phyloP scores from a whole-genome alignment of 2,888 invertebrate genomes.

The Amblyteles armatorius region DNA sequence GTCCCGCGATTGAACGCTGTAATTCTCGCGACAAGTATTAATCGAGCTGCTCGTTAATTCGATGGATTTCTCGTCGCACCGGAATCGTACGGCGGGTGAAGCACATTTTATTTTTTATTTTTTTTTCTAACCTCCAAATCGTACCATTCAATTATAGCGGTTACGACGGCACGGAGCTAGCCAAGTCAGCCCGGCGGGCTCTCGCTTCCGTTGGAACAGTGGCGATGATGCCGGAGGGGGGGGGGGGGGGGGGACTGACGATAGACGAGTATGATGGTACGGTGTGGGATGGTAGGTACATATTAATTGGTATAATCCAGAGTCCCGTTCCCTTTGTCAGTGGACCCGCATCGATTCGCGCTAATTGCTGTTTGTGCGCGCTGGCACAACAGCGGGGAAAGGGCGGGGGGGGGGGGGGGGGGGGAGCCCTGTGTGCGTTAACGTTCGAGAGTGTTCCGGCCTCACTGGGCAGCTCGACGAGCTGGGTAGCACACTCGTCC shows the following conservation, averaged over 20 bases:
- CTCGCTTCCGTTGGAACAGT: conserved; percentile 1
- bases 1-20: conserved; percentile 7
- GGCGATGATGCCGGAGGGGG: background rate
- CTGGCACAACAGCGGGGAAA: background rate
- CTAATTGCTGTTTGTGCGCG: conserved; percentile 64
- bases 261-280: conserved; percentile 54
- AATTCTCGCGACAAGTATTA: conserved; percentile 37
- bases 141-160: background rate
- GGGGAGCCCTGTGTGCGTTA: no score
- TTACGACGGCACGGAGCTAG: background rate
- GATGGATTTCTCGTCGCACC: conserved; percentile 17
- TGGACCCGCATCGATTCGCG: conserved; percentile 66
- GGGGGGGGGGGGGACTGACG: background rate
- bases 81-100: background rate
- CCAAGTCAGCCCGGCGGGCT: background rate
- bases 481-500: background rate
- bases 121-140: background rate
- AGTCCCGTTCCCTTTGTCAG: conserved; percentile 64
- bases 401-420: no score
- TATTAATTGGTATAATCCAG: conserved; percentile 66
- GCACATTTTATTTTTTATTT: background rate
- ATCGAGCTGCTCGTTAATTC: conserved; percentile 38
- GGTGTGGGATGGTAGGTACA: conserved; percentile 51
- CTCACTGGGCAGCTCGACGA: background rate
- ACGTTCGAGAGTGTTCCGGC: background rate